These are phyloP conservation scores for Acrobasis suavella DNA, from an alignment of 2,888 invertebrate species.

Conservation along the genomic window DNA sequence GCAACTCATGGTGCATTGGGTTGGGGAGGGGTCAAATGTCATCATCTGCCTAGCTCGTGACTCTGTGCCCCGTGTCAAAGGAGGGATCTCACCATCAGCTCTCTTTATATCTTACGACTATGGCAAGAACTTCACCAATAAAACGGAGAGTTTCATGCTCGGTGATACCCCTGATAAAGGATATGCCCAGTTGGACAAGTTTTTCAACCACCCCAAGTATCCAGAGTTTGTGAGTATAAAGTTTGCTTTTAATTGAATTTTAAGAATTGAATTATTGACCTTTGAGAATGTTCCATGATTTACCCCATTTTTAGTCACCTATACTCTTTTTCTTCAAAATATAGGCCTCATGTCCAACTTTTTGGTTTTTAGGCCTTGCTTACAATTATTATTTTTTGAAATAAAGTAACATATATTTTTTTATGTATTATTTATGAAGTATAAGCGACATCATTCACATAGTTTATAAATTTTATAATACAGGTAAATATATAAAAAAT, in stretches of 20 bases:
- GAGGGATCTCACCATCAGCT: slow-evolving; percentile 86
- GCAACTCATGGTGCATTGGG: slow-evolving; percentile 96
- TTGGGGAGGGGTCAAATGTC: slow-evolving; percentile 92
- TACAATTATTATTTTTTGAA: too few species aligned
- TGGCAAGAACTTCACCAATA: slow-evolving; percentile 89
- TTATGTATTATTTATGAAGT: too few species aligned
- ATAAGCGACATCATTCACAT: too few species aligned
- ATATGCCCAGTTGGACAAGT: slow-evolving; percentile 90
- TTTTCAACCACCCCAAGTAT: slow-evolving; percentile 91
- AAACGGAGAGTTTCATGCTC: slow-evolving; percentile 85
- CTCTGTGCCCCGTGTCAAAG: slow-evolving; percentile 79
- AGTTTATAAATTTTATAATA: too few species aligned
- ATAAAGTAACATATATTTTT: too few species aligned
- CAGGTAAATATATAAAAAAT: too few species aligned
- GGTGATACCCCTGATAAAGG: slow-evolving; percentile 73
- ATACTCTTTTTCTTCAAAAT: too few species aligned
- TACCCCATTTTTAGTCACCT: too few species aligned
- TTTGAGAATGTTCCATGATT: neutral
- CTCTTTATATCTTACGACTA: slow-evolving; percentile 94
- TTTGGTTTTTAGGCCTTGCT: too few species aligned
- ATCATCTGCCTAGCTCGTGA: slow-evolving; percentile 93
- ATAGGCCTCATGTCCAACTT: too few species aligned
- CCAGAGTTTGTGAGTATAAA: slow-evolving; percentile 88
- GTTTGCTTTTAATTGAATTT: neutral
- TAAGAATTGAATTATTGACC: neutral